Evolutionary conservation across 2,888 invertebrate genomes (phyloP), one percentile per base, ranked within the genome.

Genomic region (Myopa tessellatipennis): DNA sequence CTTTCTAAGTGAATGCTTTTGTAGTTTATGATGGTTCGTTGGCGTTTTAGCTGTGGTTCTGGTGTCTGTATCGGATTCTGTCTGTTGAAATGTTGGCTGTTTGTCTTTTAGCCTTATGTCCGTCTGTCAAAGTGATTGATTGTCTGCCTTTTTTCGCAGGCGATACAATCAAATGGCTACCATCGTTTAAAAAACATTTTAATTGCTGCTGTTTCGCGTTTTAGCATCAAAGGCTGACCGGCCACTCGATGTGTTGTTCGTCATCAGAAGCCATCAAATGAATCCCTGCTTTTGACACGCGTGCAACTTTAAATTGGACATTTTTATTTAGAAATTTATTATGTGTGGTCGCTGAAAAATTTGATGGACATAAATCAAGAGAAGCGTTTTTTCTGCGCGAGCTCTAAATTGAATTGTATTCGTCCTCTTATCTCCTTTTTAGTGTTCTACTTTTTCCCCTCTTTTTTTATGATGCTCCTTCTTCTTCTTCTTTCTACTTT

Each of bases 301-400:
- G 71, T 63, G 10, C 58, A 45, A 69, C n/a, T 75, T 75, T 75
- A 69, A 61, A 75, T 75, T 68, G 69, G 75, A 38, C 58, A 14
- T n/a, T 68, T 61, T 68, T 68, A 60, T 75, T 68, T 63, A 77
- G 79, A 83, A 85, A 87, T 87, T 87, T 87, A 87, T 87, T 86
- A 87, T 84, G 87, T 87, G 87, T 87, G 87, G 88, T 87, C 87
- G 84, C 80, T 85, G 87, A 85, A 87, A 85, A 85, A 87, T 86
- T 84, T 84, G 81, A 80, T 81, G 79, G 82, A 83, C 85, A 85
- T 86, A 86, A 87, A 87, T 87, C 87, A 83, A 81, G 78, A 10
- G 12, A 34, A 26, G 18, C 61, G 61, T 26, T 18, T 18, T 36
- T 65, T 45, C 45, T 45, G 6, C 7, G 45, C 45, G 45, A 45